Evolutionary conservation across 2,888 invertebrate species (phyloP).

Genomic region (Dynastes grantii): DNA sequence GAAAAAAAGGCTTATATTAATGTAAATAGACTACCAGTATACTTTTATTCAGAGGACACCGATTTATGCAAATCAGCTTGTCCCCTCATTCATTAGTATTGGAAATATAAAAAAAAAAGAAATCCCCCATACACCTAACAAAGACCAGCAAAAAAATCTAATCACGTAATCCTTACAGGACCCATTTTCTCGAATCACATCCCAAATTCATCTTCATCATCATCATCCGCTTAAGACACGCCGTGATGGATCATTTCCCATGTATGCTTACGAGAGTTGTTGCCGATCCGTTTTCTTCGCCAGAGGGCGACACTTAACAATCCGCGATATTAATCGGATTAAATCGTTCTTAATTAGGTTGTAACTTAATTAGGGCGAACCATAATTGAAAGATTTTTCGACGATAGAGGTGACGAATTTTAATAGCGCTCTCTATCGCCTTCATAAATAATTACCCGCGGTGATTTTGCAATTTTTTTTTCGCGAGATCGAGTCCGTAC

Average conservation of each 20-base stretch:
- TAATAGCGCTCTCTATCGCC: conserved; percentile 22
- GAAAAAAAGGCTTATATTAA: neutral
- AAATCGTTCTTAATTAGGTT: conserved; percentile 44
- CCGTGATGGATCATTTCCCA: conserved; percentile 7
- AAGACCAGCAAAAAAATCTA: conserved; percentile 6
- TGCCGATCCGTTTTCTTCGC: conserved; percentile 33
- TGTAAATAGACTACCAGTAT: neutral
- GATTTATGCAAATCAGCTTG: neutral
- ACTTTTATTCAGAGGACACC: neutral
- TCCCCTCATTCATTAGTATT: neutral
- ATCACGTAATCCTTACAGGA: neutral
- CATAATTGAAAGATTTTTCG: conserved; percentile 46
- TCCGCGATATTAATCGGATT: conserved; percentile 38
- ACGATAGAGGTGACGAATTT: conserved; percentile 39
- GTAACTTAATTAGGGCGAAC: conserved; percentile 43
- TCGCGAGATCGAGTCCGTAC: neutral
- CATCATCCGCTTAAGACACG: conserved; percentile 11
- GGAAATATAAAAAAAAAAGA: neutral
- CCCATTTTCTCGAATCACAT: neutral
- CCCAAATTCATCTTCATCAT: neutral
- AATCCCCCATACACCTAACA: neutral
- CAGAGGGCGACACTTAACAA: conserved; percentile 28
- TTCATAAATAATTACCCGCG: conserved; percentile 26
- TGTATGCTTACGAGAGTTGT: neutral
- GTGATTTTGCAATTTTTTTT: conserved; percentile 36